These are phyloP conservation scores for Argopecten irradians DNA, from an alignment of 1,140 invertebrate genomes.

Conservation along the genomic window DNA sequence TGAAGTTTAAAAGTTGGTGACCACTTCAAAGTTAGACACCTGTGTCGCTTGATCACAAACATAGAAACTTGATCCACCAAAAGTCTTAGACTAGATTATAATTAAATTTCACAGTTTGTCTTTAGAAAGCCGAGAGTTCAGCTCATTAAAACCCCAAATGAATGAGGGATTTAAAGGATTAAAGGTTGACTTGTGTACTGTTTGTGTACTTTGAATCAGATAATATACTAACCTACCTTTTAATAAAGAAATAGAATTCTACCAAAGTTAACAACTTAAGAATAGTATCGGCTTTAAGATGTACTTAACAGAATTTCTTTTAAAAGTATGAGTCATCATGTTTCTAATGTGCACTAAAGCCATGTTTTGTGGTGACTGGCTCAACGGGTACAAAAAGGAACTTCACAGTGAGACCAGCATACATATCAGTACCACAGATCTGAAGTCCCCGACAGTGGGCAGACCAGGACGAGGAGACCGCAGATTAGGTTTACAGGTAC, in stretches of 20 bases:
- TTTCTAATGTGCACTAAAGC: neutral
- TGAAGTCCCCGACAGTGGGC: neutral
- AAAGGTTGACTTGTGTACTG: neutral
- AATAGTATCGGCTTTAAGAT: neutral
- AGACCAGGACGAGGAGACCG: neutral
- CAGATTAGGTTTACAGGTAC: neutral
- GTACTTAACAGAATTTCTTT: neutral
- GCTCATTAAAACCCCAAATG: conserved; percentile 1
- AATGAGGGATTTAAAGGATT: neutral
- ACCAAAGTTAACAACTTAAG: neutral
- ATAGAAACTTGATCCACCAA: neutral
- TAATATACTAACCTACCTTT: neutral
- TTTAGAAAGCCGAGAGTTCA: conserved; percentile 16
- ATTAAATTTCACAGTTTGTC: conserved; percentile 18
- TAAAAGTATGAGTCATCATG: neutral
- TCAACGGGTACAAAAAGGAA: neutral
- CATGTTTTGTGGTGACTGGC: neutral
- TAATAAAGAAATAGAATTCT: conserved; percentile 13
- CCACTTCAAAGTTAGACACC: conserved; percentile 14
- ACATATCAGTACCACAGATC: neutral
- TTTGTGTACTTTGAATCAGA: neutral
- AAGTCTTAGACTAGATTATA: neutral
- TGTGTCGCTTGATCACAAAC: conserved; percentile 8
- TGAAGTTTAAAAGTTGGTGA: neutral
- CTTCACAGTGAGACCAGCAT: neutral